Base-by-base conservation (phyloP, 2,113 vertebrate species). In the Heteronetta atricapilla region DNA sequence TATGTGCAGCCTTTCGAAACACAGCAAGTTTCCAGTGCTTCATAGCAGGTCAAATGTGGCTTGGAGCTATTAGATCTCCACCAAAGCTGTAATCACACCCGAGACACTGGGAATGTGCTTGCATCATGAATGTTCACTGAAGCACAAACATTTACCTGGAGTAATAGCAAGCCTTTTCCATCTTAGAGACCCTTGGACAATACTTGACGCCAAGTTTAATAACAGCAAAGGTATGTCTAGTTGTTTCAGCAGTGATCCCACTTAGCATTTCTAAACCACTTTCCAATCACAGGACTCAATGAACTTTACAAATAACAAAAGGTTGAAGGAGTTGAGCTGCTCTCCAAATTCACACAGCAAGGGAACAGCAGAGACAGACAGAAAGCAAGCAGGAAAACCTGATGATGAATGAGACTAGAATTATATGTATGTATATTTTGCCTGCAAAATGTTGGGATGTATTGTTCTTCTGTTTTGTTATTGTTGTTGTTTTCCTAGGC, bases 1-100 rank as follows among this genome's bases (percentile, higher is more conserved):
- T 50, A 2, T 1, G 8, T 42, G 67, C 86, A 93, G 58, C 72
- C 50, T 46, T 1, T 13, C 0, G 1, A 38, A 55, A 50, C 0
- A 0, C 13, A 56, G 10, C 9, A 60, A 56, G 15, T n/a, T 67
- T 81, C 89, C 72, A 80, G 89, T 64, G 90, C 56, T n/a, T 48
- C 48, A 3, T 0, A 60, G 75, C 52, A 78, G 78, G 36, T 48
- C 87, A 90, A 74, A 59, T 36, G 29, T 56, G 55, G 19, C 34
- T 48, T 23, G 53, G 83, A 82, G 44, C 44, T 75, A 31, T 22
- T 8, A 40, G 72, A 40, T 82, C 28, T 66, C n/a, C 1, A 0
- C 70, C 12, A 3, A 72, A 86, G 82, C 69, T 88, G 40, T 36
- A 80, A 31, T 81, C 72, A 29, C 63, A 80, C 28, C 20, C 1